Base-by-base conservation (phyloP, 1,140 invertebrate species). In the Drosophila grimshawi region DNA sequence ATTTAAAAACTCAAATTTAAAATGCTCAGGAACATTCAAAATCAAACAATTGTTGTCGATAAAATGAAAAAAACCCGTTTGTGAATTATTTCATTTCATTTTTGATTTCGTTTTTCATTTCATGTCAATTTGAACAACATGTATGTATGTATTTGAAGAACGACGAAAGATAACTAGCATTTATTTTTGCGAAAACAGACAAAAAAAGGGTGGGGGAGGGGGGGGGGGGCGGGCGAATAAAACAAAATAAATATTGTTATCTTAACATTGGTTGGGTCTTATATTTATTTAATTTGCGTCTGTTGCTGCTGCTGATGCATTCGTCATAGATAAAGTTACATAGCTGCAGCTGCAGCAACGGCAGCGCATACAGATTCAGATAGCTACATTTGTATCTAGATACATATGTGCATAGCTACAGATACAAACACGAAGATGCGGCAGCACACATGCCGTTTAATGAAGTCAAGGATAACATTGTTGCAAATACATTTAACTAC, bases 381-480 rank as follows among this genome's bases (percentile, higher is more conserved):
- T 72, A 49, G n/a, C 57, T 63, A 33, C 39, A 41, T 19, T 19
- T 19, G 19, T 19, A 19, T 19, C 19, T 27, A 73, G 27, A 64
- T 63, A 27, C 41, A 61, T n/a, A 65, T 29, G 11, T 30, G 27
- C 33, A 29, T 45, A 71, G n/a, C 46, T 39, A 41, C 48, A 48
- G 10, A 46, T 8, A 60, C 57, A 45, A 5, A 11, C 7, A 29
- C 63, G 39, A 51, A 51, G 55, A 45, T 29, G 35, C 45, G 11
- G 45, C 33, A 19, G 33, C 39, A 64, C 39, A 59, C 60, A 61
- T 43, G 72, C 49, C 53, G 61, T 81, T 70, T 81, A 89, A 89
- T 78, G 86, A 89, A 89, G 85, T 89, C 85, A 89, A 89, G 85
- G 85, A 89, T 86, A 81, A 73, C 78, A 89, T 85, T 86, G 86